phyloP scores from a whole-genome alignment of 2,113 vertebrate species.

The Noturus placidus region DNA sequence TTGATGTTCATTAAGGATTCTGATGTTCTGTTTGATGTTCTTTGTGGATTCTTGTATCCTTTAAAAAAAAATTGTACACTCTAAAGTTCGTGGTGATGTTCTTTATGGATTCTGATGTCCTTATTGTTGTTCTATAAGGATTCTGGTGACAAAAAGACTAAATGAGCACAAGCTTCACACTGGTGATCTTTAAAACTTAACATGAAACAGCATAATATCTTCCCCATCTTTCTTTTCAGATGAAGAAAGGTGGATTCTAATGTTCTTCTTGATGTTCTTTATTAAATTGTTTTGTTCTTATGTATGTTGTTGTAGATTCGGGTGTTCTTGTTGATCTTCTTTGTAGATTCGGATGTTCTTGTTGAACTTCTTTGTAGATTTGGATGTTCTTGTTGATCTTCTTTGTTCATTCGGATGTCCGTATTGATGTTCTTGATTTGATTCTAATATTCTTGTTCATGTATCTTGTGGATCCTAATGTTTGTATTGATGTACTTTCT shows the following conservation, averaged over 20 bases:
- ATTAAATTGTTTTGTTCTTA: not conserved
- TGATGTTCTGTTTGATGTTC: not conserved
- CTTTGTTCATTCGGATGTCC: too few relatives aligned
- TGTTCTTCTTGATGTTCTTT: not conserved
- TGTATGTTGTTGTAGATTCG: not conserved
- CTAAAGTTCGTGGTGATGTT: too few relatives aligned
- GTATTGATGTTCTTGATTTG: too few relatives aligned
- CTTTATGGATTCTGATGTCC: too few relatives aligned
- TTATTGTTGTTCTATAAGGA: too few relatives aligned
- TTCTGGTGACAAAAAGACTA: not conserved
- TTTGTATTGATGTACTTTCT: not conserved
- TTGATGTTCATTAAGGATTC: not conserved
- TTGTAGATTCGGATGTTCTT: not conserved
- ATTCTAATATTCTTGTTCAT: not conserved
- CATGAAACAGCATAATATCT: not conserved
- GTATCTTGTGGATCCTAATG: not conserved
- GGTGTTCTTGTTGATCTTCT: not conserved
- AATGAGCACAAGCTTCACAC: not conserved
- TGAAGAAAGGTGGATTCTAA: not conserved
- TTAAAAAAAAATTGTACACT: too few relatives aligned
- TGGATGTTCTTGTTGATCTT: not conserved
- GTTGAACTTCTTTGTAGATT: not conserved
- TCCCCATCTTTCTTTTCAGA: not conserved
- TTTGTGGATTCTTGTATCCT: not conserved
- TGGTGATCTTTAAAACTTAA: not conserved